phyloP scores from a whole-genome alignment of 2,797 vertebrate genomes.

The Karalla daura region DNA sequence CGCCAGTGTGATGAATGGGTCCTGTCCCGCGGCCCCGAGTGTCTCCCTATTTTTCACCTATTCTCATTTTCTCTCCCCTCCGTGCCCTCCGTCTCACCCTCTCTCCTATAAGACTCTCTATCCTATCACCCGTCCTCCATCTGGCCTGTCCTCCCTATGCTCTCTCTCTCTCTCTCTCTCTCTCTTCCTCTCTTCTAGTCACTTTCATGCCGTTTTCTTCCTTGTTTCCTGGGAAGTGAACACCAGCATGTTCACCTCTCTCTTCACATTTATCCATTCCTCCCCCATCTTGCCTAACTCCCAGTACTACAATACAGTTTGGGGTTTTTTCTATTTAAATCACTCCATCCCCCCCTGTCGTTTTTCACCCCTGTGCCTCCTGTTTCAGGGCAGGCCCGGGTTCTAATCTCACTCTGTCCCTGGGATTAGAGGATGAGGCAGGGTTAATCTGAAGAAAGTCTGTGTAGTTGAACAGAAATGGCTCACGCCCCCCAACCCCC shows the following conservation, averaged over 20 bases:
- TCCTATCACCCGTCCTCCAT: slow-evolving; percentile 5
- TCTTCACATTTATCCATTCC: not conserved
- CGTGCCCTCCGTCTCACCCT: not conserved
- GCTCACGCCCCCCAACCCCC: too few relatives aligned
- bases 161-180: not conserved
- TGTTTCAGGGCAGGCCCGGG: slow-evolving; percentile 17
- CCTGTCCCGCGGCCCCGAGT: slow-evolving; percentile 13
- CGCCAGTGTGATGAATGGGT: slow-evolving; percentile 49
- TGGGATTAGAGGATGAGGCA: slow-evolving; percentile 66
- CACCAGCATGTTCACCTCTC: not conserved
- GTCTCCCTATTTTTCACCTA: slow-evolving; percentile 24
- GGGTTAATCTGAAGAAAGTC: slow-evolving; percentile 70
- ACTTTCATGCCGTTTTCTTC: not conserved
- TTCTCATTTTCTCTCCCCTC: slow-evolving; percentile 21
- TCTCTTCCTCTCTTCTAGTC: not conserved
- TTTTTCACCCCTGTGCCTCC: not conserved
- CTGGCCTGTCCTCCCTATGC: not conserved
- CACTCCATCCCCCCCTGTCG: not conserved
- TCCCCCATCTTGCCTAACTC: not conserved
- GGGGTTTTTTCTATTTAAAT: not conserved
- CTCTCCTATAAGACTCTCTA: not conserved
- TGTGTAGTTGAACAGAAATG: slow-evolving; percentile 56
- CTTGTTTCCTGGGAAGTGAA: not conserved
- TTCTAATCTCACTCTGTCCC: slow-evolving; percentile 55
- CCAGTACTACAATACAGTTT: not conserved